Conservation (phyloP, 2,888 invertebrate genomes). For the Drosophila diplacantha region DNA sequence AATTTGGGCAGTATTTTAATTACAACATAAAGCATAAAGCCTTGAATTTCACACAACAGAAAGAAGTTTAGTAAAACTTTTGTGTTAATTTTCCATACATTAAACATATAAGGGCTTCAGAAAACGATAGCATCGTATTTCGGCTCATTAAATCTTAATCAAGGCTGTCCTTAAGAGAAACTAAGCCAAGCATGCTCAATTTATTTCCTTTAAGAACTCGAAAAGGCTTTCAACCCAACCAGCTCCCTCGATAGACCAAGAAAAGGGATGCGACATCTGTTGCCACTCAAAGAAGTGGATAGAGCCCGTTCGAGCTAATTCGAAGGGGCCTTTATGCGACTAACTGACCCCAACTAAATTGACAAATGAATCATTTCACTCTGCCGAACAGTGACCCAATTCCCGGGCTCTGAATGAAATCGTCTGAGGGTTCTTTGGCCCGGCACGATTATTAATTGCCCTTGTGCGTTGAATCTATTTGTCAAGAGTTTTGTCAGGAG, state of each 20-base stretch:
- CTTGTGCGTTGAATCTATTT: conserved; percentile 58
- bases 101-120: too few relatives aligned
- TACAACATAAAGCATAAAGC: too few relatives aligned
- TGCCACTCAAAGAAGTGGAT: not conserved
- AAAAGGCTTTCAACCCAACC: conserved; percentile 2
- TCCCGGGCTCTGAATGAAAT: not conserved
- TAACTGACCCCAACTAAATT: conserved; percentile 32
- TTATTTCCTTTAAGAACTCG: conserved; percentile 12
- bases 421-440: conserved; percentile 19
- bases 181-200: conserved; percentile 3
- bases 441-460: conserved; percentile 67
- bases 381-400: conserved; percentile 36
- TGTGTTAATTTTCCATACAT: too few relatives aligned
- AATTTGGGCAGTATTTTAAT: too few relatives aligned
- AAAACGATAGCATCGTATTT: too few relatives aligned
- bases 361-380: conserved; percentile 42
- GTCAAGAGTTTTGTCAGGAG: conserved; percentile 49
- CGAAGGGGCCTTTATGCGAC: conserved; percentile 1
- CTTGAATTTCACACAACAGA: not conserved
- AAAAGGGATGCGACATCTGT: conserved; percentile 14
- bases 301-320: conserved; percentile 5
- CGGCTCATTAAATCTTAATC: not conserved
- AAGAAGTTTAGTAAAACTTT: too few relatives aligned
- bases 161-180: not conserved
- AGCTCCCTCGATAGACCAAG: conserved; percentile 4